Conservation (phyloP, 2,113 vertebrate genomes). For the Brachirus orientalis region DNA sequence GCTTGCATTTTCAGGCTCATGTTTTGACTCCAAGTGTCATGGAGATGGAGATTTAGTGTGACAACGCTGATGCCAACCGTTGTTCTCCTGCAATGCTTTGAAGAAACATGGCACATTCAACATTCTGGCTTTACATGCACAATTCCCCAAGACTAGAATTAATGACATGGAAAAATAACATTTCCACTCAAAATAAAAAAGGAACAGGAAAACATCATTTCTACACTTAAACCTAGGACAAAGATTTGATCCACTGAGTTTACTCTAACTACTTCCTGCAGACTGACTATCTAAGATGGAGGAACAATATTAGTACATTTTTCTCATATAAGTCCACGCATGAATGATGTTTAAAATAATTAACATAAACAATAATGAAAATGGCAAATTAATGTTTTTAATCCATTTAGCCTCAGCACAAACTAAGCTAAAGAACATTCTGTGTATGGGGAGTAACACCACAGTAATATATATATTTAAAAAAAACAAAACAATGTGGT, state of each 20-base stretch:
- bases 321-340: background rate
- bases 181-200: constrained; percentile 15
- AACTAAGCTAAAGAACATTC: constrained; percentile 47
- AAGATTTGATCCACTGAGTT: background rate
- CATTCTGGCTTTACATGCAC: constrained; percentile 34
- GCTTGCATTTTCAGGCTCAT: constrained; percentile 53
- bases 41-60: constrained; percentile 71
- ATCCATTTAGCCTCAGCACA: constrained; percentile 52
- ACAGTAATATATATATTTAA: background rate
- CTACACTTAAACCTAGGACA: no score
- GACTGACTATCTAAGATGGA: constrained; percentile 12
- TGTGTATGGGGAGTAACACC: constrained; percentile 20
- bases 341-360: constrained; percentile 20
- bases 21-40: constrained; percentile 73
- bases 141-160: constrained; percentile 34
- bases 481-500: background rate
- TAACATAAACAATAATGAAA: constrained; percentile 39
- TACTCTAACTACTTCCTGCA: no score
- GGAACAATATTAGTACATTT: background rate
- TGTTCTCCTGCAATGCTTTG: constrained; percentile 57
- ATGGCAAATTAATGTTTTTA: constrained; percentile 47
- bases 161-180: constrained; percentile 23
- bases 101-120: constrained; percentile 64
- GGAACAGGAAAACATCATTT: constrained; percentile 1
- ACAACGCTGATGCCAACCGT: constrained; percentile 68